phyloP scores from a whole-genome alignment of 2,113 vertebrate species.

The Corythaeola cristata region DNA sequence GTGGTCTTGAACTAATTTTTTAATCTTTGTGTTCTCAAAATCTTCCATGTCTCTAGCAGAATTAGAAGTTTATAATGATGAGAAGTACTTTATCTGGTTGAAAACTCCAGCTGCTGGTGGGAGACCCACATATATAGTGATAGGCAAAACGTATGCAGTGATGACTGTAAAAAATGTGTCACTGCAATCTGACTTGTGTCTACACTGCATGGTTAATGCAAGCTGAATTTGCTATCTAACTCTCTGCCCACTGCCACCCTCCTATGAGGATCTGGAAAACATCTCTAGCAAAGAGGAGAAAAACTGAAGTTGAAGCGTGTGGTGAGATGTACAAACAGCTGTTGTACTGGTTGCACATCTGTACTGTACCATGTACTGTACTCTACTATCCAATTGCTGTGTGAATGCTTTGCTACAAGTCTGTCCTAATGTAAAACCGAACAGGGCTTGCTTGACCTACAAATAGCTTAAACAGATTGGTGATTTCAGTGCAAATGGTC shows the following conservation, averaged over 20 bases:
- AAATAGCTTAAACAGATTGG: neutral
- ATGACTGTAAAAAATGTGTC: neutral
- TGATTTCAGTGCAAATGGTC: neutral
- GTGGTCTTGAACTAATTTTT: neutral
- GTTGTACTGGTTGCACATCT: neutral
- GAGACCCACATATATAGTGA: neutral
- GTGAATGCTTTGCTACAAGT: neutral
- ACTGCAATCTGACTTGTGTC: neutral
- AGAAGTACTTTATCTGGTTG: neutral
- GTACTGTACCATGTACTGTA: neutral
- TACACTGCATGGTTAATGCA: neutral
- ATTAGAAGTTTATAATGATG: neutral
- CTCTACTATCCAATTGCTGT: neutral
- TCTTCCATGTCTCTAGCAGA: neutral
- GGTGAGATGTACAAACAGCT: neutral
- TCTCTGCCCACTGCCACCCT: neutral
- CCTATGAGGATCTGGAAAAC: neutral
- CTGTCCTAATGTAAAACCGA: neutral
- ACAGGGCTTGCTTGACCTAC: neutral
- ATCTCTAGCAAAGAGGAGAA: neutral
- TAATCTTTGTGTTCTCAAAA: neutral
- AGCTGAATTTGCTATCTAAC: neutral
- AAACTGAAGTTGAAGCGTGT: neutral
- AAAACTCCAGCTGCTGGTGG: neutral
- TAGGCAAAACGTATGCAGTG: neutral